Evolutionary conservation across 1,140 invertebrate genomes (phyloP).

Genomic region (Adoxophyes honmai): DNA sequence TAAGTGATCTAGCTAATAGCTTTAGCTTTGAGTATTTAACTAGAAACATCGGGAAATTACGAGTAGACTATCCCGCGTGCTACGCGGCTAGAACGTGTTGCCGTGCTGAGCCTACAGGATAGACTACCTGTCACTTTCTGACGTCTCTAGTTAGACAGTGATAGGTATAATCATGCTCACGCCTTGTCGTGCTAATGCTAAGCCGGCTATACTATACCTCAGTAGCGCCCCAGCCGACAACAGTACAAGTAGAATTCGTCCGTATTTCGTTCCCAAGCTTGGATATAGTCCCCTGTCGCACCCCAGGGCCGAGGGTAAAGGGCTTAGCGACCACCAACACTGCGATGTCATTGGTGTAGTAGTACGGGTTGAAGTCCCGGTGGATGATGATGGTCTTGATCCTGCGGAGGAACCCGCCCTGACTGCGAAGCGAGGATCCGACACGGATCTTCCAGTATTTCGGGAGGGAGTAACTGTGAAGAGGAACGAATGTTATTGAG

Average conservation of each 20-base stretch:
- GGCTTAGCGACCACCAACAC: constrained; percentile 43
- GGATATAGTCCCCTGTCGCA: constrained; percentile 54
- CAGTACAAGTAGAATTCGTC: constrained; percentile 39
- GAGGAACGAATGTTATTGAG: background rate
- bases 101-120: no score
- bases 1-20: no score
- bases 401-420: constrained; percentile 48
- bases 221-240: constrained; percentile 59
- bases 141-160: no score
- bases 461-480: constrained; percentile 49
- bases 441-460: constrained; percentile 58
- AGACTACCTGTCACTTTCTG: no score
- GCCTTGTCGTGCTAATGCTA: no score
- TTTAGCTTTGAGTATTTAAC: no score
- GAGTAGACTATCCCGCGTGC: no score
- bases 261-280: constrained; percentile 43
- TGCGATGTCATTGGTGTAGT: constrained; percentile 59
- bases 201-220: no score
- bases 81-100: no score
- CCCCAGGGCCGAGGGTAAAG: constrained; percentile 40
- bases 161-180: background rate
- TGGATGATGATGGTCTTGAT: constrained; percentile 54
- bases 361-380: constrained; percentile 48
- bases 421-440: constrained; percentile 49
- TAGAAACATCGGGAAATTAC: no score